These are phyloP conservation scores for Cantharis nigra DNA, from an alignment of 2,888 invertebrate genomes.

Conservation along the genomic window DNA sequence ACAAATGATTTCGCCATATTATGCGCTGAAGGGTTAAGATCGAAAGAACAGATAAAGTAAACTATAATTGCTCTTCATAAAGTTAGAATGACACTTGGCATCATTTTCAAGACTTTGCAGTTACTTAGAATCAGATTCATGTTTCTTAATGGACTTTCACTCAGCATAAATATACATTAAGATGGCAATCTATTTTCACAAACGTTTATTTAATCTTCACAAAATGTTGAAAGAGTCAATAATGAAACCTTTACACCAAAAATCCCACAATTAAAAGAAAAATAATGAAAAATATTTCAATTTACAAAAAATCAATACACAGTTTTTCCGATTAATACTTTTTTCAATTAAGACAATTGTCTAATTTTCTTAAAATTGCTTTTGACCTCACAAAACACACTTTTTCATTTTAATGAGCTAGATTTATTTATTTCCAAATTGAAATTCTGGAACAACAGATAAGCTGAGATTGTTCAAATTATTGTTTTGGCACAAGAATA, in stretches of 20 bases:
- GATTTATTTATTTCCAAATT: neutral
- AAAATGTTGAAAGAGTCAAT: conserved; percentile 1
- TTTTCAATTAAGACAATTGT: too few relatives aligned
- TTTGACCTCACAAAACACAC: too few relatives aligned
- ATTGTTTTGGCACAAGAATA: neutral
- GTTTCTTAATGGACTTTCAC: conserved; percentile 4
- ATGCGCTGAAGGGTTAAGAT: neutral
- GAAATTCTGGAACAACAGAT: neutral
- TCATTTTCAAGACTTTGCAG: conserved; percentile 1
- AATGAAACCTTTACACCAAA: neutral
- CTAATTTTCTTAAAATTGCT: too few relatives aligned
- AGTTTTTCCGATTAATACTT: neutral
- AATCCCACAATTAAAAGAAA: neutral
- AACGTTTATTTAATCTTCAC: neutral
- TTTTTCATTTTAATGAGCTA: neutral
- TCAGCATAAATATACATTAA: conserved; percentile 5
- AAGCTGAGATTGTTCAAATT: neutral
- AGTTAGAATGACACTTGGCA: conserved; percentile 3
- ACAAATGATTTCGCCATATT: neutral
- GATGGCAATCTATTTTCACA: conserved; percentile 3
- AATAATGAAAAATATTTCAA: neutral
- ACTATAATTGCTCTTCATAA: neutral
- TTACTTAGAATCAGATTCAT: conserved; percentile 1
- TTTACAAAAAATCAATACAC: neutral
- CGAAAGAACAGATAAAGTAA: neutral